Conservation (phyloP, 2,113 vertebrate genomes). For the Muntiacus reevesi region DNA sequence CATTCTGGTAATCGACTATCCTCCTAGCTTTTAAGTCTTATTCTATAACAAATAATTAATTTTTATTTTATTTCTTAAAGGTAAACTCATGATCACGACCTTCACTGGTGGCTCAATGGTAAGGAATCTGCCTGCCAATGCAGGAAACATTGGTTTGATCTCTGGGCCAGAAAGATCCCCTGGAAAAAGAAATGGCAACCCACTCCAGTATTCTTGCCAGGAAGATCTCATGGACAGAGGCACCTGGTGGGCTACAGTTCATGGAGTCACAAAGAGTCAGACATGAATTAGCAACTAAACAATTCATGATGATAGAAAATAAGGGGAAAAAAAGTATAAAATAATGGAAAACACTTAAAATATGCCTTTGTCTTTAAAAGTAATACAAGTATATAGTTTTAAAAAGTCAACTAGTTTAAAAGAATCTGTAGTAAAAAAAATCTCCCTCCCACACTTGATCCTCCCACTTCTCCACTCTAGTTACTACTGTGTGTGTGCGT, state of each 20-base stretch:
- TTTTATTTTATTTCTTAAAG: slow-evolving; percentile 37
- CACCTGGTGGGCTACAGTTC: neutral
- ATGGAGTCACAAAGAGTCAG: neutral
- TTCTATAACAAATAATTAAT: neutral
- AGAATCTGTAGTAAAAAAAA: neutral
- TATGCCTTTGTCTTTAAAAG: neutral
- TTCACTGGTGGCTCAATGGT: neutral
- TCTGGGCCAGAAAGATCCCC: neutral
- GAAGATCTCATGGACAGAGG: neutral
- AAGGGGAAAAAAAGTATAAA: neutral
- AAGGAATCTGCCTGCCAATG: neutral
- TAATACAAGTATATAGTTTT: neutral
- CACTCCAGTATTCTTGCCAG: neutral
- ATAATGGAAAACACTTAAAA: slow-evolving; percentile 13
- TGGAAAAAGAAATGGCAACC: neutral
- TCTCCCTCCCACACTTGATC: neutral
- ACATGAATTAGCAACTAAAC: neutral
- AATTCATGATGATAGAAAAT: neutral
- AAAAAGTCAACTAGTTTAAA: neutral
- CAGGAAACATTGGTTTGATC: neutral
- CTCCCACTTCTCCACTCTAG: neutral
- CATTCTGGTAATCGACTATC: neutral
- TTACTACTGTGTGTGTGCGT: neutral
- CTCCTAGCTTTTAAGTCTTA: neutral
- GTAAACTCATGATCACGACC: neutral